Percentiles rank a stretch among this genome's conserved stretches.
Conservation (phyloP, 2,797 vertebrate species). For the Apogon hyalosoma region DNA sequence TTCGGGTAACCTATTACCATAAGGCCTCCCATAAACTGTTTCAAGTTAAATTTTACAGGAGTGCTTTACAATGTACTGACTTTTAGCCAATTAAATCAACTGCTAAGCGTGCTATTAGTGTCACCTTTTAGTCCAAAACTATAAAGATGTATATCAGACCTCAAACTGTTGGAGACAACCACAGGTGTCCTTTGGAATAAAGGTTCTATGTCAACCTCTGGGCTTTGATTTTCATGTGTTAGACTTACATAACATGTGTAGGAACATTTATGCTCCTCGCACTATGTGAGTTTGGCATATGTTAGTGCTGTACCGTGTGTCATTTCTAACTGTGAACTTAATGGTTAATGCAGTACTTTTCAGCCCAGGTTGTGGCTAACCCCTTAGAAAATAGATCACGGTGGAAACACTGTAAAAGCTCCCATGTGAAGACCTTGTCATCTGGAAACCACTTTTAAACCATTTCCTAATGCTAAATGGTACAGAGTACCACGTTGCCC, state of each 20-base stretch:
- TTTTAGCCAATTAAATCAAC: slow-evolving; percentile 38
- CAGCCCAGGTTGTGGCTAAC: slow-evolving; percentile 4
- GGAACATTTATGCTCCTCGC: slow-evolving; percentile 13
- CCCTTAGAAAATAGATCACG: slow-evolving; percentile 32
- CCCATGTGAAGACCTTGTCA: slow-evolving; percentile 23
- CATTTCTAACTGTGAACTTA: slow-evolving; percentile 16
- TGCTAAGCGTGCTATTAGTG: slow-evolving; percentile 19
- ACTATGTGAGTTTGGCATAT: background rate
- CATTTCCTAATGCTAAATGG: slow-evolving; percentile 33
- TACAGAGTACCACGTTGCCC: slow-evolving; percentile 33
- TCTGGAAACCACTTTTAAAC: slow-evolving; percentile 49
- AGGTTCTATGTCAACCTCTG: slow-evolving; percentile 21
- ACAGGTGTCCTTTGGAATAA: slow-evolving; percentile 47
- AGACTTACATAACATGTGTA: background rate
- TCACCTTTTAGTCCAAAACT: slow-evolving; percentile 16
- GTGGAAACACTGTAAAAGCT: slow-evolving; percentile 28
- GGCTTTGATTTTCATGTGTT: slow-evolving; percentile 31
- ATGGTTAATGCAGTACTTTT: slow-evolving; percentile 6
- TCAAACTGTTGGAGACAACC: slow-evolving; percentile 29
- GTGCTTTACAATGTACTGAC: slow-evolving; percentile 38
- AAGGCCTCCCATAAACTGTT: slow-evolving; percentile 42
- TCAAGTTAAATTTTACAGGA: slow-evolving; percentile 35
- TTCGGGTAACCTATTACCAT: slow-evolving; percentile 21
- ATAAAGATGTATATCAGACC: slow-evolving; percentile 40
- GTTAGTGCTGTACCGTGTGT: background rate